These are phyloP conservation scores for Neopelma chrysocephalum DNA, from an alignment of 2,797 vertebrate genomes.

Conservation along the genomic window DNA sequence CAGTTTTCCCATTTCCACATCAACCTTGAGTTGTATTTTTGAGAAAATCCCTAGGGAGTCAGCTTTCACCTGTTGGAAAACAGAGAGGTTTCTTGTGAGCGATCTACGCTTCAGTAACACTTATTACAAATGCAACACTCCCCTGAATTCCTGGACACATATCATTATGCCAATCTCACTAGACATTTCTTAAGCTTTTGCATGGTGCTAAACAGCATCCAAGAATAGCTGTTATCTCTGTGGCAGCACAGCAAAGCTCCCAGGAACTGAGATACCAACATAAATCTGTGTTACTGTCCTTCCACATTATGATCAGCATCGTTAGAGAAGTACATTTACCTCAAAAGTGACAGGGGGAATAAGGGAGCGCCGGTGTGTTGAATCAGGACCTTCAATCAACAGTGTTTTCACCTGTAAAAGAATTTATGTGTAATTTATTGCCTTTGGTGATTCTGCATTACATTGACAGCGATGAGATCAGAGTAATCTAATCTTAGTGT, in stretches of 20 bases:
- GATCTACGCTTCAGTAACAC: background rate
- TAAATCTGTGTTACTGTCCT: background rate
- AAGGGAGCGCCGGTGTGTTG: conserved; percentile 86
- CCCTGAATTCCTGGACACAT: background rate
- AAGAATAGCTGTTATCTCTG: conserved; percentile 24
- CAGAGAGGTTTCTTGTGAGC: background rate
- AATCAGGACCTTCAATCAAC: conserved; percentile 82
- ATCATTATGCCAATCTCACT: background rate
- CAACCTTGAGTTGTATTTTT: conserved; percentile 94
- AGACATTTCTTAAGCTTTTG: background rate
- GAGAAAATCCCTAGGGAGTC: conserved; percentile 89
- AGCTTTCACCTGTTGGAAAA: conserved; percentile 86
- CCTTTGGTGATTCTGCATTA: background rate
- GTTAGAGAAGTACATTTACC: conserved; percentile 72
- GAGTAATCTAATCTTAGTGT: background rate
- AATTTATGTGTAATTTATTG: background rate
- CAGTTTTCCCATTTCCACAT: conserved; percentile 94
- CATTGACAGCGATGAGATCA: background rate
- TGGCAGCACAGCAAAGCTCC: background rate
- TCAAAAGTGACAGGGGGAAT: conserved; percentile 92
- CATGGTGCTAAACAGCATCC: background rate
- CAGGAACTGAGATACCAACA: background rate
- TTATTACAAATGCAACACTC: background rate
- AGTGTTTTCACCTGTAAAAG: conserved; percentile 77
- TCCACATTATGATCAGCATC: background rate